Base-by-base conservation (phyloP, 2,797 vertebrate genomes). In the Poeciliopsis gracilis region DNA sequence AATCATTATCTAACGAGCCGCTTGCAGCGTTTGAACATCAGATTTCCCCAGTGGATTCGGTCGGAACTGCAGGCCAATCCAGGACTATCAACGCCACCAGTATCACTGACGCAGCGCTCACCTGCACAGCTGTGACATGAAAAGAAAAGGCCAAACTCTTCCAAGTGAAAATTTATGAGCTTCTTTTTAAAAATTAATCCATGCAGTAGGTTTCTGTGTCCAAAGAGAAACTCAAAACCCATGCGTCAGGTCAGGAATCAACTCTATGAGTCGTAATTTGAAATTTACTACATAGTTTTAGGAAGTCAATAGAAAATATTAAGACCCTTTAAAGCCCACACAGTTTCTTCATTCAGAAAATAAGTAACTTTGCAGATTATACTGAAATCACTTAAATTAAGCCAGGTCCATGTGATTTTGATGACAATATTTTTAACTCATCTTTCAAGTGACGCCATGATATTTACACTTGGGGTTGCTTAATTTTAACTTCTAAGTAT, bases 181-280 rank as follows among this genome's bases (percentile, higher is more conserved):
- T 66, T 33, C 18, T 20, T 66, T 66, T 38, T 4, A 12, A 57
- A 57, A 38, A 23, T 20, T 1, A 1, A 66, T 38, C 33, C 7
- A 61, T 20, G 61, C 8, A 33, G 30, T 3, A 36, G 33, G 33
- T 20, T 66, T 36, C 18, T 33, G 30, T 38, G 1, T 9, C 33
- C 53, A 55, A 55, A 55, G 10, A 63, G 15, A 36, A 18, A 63
- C 59, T 63, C 16, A 73, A 84, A 80, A 1, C 15, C 46, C 5
- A 3, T 23, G 2, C 25, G n/a, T 55, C n/a, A 55, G 25, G 7
- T 12, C 25, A 55, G 25, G 10, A 55, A 55, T 51, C 49, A 51
- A 23, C 23, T 51, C 49, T 23, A 51, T 9, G 25, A n/a, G 53
- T 25, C 25, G n/a, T n/a, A 75, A 30, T 8, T 75, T 30, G 7